phyloP scores from a whole-genome alignment of 2,113 vertebrate species.

The Oxygymnocypris stewartii region DNA sequence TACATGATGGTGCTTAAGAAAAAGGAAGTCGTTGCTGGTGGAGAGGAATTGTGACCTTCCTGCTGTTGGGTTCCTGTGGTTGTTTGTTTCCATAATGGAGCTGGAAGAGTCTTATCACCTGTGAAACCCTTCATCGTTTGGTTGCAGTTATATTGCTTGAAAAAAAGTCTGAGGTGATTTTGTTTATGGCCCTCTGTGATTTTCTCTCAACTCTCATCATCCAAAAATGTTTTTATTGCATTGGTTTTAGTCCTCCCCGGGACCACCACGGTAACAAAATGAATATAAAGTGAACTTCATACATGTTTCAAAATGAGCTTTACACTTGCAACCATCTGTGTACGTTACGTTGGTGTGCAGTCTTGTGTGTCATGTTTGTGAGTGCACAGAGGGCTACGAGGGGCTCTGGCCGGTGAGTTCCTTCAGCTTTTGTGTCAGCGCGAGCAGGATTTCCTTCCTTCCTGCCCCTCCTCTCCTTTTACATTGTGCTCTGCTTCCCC shows the following conservation, averaged over 20 bases:
- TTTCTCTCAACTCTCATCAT: neutral
- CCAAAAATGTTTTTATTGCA: neutral
- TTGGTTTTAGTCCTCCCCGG: neutral
- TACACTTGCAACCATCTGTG: neutral
- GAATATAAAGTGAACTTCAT: neutral
- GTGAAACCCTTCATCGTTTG: slow-evolving; percentile 21
- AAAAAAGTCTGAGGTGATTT: slow-evolving; percentile 6
- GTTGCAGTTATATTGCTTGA: slow-evolving; percentile 1
- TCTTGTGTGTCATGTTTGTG: slow-evolving; percentile 41
- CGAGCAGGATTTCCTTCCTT: slow-evolving; percentile 80
- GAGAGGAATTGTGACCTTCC: slow-evolving; percentile 22
- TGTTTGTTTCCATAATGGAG: slow-evolving; percentile 24
- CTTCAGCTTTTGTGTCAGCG: slow-evolving; percentile 70
- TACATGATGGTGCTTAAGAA: slow-evolving; percentile 19
- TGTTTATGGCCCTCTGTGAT: neutral
- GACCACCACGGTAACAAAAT: no score
- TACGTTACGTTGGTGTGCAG: neutral
- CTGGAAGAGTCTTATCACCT: neutral
- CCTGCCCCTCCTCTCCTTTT: slow-evolving; percentile 75
- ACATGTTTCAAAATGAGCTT: neutral
- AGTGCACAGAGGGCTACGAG: slow-evolving; percentile 35
- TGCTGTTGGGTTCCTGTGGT: neutral
- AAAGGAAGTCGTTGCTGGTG: neutral
- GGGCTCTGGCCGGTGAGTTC: slow-evolving; percentile 56
- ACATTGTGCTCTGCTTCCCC: slow-evolving; percentile 80